Base-by-base conservation (phyloP, 1,140 invertebrate species). In the Drosophila ogumai region DNA sequence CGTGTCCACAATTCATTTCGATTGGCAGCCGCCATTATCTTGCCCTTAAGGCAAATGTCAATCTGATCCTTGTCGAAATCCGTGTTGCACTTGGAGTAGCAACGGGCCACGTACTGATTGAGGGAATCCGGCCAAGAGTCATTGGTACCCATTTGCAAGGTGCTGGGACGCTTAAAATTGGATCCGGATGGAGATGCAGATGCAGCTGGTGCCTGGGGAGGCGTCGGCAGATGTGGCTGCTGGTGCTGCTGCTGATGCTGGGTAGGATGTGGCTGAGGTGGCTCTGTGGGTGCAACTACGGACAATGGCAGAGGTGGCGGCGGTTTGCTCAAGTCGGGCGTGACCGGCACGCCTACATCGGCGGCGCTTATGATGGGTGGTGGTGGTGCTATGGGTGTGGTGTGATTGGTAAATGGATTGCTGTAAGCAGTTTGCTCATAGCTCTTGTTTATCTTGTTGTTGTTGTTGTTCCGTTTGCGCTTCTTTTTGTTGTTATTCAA, bases 51-150 rank as follows among this genome's bases (percentile, higher is more conserved):
- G 77, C 98, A 96, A 66, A 98, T 97, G 91, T 98, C 97, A 58
- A 99, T 97, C 91, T 98, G 96, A 94, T 99, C 97, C 93, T 98
- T 97, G 92, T 99, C 97, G 60, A 97, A 95, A 59, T 95, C 94
- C 13, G 97, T 97, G 81, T 95, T 95, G 90, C 97, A 99, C 93
- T 97, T 97, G 40, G 96, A 95, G 94, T 98, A 99, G 86, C 98
- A 98, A 74, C 96, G 95, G 81, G 96, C 96, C 12, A 99, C 97
- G 93, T 98, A 99, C 67, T 96, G 95, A 88, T 96, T 96, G 31
- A 97, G 91, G 61, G 95, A 95, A 54, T 96, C 94, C 2, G 96
- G 96, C 96, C 96, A 96, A n/a, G 93, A 93, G 74, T 94, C 94
- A 47, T 93, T 93, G 32, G 94, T 93, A 57, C 92, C 68, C 84